Base-by-base conservation (phyloP, 2,797 vertebrate genomes). In the Peromyscus aztecus region DNA sequence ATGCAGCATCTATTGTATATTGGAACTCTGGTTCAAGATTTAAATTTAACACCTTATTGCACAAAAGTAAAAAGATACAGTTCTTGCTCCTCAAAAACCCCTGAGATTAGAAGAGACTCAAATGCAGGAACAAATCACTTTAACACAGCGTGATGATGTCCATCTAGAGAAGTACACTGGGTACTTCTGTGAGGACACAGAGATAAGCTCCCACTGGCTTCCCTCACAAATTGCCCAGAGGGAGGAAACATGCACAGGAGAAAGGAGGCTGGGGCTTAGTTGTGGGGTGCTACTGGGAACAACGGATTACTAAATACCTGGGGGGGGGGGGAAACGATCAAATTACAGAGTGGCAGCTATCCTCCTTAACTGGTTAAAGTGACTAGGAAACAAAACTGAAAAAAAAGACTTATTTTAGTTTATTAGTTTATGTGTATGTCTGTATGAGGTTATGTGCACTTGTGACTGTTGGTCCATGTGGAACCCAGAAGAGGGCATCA, bases 1-100 rank as follows among this genome's bases (percentile, higher is more conserved):
- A 43, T 4, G 31, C 31, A 75, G 43, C 12, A 4, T 80, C 55
- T 65, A 82, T 49, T 57, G 67, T 84, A 49, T n/a, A 49, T 82
- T 43, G 24, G 59, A 94, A 76, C 23, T 34, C 82, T 34, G 14
- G 75, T 4, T 89, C 37, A 87, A 75, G 76, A 24, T 95, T 96
- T 77, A 55, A 61, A 88, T 91, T 95, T 88, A 93, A 93, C 57
- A 83, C 63, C 63, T 57, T 81, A 65, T 82, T 81, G 52, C 11
- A 10, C 76, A 71, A 76, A 92, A 94, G 61, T 24, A n/a, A 65
- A 96, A 90, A 89, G 65, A 17, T 46, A 63, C 0, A 7, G 49
- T 80, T 49, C 29, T 34, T 92, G 49, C 87, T 82, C 65, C 71
- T 86, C 55, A n/a, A 95, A 81, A 91, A 9, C 59, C 43, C 80